A percentile compares a stretch with the other conserved stretches of the same genome.
These are phyloP conservation scores for Euspilapteryx auroguttella DNA, from an alignment of 2,888 invertebrate species.

Conservation along the genomic window DNA sequence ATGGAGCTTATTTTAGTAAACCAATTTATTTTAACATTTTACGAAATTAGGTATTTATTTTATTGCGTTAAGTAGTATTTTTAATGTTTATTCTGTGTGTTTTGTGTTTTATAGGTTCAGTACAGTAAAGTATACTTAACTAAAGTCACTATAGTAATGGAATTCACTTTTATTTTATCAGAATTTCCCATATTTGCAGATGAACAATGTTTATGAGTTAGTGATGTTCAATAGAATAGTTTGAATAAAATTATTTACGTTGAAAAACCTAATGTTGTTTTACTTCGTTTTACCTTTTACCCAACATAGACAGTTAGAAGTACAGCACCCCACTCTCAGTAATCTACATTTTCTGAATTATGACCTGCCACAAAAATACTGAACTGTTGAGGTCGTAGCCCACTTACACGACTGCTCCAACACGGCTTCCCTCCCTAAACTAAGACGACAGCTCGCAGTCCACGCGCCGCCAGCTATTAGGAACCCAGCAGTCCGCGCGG, in stretches of 20 bases:
- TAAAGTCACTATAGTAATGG: conserved; percentile 20
- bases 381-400: too few relatives aligned
- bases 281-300: too few relatives aligned
- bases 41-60: conserved; percentile 50
- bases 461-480: too few relatives aligned
- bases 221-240: conserved; percentile 61
- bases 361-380: too few relatives aligned
- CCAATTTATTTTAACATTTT: conserved; percentile 23
- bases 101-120: too few relatives aligned
- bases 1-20: conserved; percentile 14
- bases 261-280: conserved; percentile 49
- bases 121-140: conserved; percentile 28
- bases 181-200: conserved; percentile 53
- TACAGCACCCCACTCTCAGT: too few relatives aligned
- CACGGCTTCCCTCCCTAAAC: too few relatives aligned
- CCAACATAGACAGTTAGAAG: too few relatives aligned
- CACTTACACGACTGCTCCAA: too few relatives aligned
- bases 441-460: too few relatives aligned
- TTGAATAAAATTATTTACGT: conserved; percentile 63
- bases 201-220: conserved; percentile 60
- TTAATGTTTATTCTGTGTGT: conserved; percentile 31
- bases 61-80: conserved; percentile 43
- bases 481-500: too few relatives aligned
- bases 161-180: conserved; percentile 17
- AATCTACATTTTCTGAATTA: too few relatives aligned